Conservation (phyloP, 2,113 vertebrate genomes). For the Aythya baeri region DNA sequence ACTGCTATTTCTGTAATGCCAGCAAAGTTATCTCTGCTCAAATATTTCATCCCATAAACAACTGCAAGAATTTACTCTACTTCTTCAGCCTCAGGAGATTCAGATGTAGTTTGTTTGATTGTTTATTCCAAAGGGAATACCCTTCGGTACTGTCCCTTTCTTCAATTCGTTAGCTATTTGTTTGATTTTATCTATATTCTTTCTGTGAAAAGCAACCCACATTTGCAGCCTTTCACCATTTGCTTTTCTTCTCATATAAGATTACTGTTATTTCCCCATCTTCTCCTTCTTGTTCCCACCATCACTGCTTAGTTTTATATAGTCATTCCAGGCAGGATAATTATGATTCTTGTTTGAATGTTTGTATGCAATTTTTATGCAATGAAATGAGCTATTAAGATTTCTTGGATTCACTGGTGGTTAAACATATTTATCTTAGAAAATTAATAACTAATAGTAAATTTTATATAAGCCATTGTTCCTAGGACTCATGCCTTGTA, state of each 20-base stretch:
- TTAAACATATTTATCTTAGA: background rate
- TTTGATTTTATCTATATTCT: background rate
- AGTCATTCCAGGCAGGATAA: background rate
- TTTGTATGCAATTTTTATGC: background rate
- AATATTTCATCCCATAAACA: background rate
- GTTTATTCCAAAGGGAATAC: background rate
- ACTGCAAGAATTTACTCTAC: background rate
- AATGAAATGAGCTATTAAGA: background rate
- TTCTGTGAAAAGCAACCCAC: background rate
- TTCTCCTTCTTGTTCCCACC: background rate
- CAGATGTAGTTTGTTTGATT: background rate
- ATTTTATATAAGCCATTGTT: background rate
- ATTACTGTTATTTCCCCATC: background rate
- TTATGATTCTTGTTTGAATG: background rate
- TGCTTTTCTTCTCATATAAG: background rate
- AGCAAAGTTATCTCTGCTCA: background rate
- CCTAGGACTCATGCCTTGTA: background rate
- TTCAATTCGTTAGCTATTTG: background rate
- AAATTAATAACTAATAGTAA: background rate
- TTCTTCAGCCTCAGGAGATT: background rate
- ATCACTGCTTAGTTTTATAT: background rate
- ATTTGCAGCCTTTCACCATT: background rate
- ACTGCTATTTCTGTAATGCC: background rate
- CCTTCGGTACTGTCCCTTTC: background rate
- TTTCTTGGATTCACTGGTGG: background rate